Evolutionary conservation across 2,797 vertebrate species (phyloP).

Genomic region (Percopsis omiscomaycus): DNA sequence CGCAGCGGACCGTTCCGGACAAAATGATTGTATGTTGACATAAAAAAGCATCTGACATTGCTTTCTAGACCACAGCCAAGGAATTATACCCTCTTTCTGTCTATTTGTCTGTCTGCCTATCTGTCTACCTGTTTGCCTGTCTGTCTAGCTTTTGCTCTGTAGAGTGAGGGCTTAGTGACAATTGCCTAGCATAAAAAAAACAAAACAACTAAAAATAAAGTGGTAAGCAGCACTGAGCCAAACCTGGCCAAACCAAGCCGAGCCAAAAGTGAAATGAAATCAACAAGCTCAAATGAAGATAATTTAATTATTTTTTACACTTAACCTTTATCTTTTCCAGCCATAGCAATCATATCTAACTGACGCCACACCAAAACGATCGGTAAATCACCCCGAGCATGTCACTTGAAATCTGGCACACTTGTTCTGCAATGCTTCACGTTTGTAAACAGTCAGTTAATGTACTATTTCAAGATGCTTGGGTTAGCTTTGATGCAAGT

Average conservation of each 20-base stretch:
- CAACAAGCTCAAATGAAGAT: no score
- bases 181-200: conserved; percentile 27
- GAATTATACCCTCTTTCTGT: conserved; percentile 61
- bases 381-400: no score
- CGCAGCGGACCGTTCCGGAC: conserved; percentile 68
- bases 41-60: conserved; percentile 75
- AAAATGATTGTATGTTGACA: conserved; percentile 79
- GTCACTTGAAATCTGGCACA: no score
- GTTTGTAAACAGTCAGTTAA: no score
- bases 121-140: conserved; percentile 24
- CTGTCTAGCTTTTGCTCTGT: conserved; percentile 55
- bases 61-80: conserved; percentile 78
- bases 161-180: conserved; percentile 30
- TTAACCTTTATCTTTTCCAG: no score
- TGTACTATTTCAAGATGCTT: no score
- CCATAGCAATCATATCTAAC: no score
- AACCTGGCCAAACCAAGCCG: conserved; percentile 28
- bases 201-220: conserved; percentile 12
- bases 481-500: no score
- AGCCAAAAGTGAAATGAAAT: no score
- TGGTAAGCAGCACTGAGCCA: conserved; percentile 40
- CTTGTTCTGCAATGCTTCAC: no score
- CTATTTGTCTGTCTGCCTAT: conserved; percentile 11
- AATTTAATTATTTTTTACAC: no score
- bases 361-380: no score